Evolutionary conservation across 2,797 vertebrate species (phyloP).

Genomic region (Syngnathus acus): DNA sequence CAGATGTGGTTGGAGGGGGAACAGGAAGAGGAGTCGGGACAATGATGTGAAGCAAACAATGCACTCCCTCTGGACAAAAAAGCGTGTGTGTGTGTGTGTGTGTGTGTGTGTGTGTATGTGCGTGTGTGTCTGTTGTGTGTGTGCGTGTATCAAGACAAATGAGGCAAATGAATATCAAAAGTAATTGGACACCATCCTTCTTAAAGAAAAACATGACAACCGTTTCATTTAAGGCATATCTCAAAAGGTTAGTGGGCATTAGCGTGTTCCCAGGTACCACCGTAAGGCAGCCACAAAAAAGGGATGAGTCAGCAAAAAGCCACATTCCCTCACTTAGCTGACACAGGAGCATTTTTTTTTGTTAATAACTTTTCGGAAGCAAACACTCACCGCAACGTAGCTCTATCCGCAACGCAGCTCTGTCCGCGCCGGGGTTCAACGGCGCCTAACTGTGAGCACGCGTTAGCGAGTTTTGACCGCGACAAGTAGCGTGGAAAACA

Average conservation of each 20-base stretch:
- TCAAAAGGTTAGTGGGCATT: neutral
- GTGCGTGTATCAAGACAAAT: slow-evolving; percentile 1
- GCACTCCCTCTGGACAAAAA: slow-evolving; percentile 56
- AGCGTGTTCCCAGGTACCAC: neutral
- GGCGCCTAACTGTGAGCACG: slow-evolving; percentile 11
- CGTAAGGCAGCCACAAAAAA: slow-evolving; percentile 22
- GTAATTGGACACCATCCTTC: neutral
- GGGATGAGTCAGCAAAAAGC: slow-evolving; percentile 56
- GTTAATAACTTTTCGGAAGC: slow-evolving; percentile 5
- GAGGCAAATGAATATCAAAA: neutral
- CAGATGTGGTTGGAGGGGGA: slow-evolving; percentile 60
- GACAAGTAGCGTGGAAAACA: slow-evolving; percentile 64
- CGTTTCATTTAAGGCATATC: neutral
- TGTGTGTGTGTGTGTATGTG: neutral
- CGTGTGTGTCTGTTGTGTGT: neutral
- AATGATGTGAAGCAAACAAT: slow-evolving; percentile 55
- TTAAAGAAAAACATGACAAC: neutral
- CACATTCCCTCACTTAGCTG: neutral
- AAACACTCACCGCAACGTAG: slow-evolving; percentile 49
- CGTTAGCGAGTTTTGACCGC: slow-evolving; percentile 27
- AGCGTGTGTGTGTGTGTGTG: slow-evolving; percentile 20
- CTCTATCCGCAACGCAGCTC: slow-evolving; percentile 8
- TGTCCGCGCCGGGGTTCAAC: slow-evolving; percentile 18
- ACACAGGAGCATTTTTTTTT: neutral
- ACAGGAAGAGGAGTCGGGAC: slow-evolving; percentile 46